Conservation (phyloP, 2,113 vertebrate genomes). For the Phodopus roborovskii region DNA sequence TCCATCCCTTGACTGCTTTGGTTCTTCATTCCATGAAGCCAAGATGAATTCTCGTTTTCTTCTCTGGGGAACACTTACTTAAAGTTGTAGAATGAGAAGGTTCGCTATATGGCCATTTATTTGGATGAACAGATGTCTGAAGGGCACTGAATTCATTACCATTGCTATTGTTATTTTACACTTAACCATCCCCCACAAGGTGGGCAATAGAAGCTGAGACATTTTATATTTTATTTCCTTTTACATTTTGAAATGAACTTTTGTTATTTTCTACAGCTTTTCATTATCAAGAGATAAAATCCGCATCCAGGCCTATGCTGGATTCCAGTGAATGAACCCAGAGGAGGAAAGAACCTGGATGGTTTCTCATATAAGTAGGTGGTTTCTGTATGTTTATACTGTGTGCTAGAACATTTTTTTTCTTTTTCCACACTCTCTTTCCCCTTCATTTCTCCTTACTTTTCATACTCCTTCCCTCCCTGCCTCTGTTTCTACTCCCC, state of each 20-base stretch:
- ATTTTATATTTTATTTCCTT: background rate
- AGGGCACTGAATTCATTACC: background rate
- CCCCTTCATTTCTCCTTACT: background rate
- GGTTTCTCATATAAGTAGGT: background rate
- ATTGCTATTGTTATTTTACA: background rate
- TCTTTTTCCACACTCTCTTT: background rate
- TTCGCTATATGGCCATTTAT: background rate
- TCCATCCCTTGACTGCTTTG: background rate
- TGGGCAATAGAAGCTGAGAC: background rate
- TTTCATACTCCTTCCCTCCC: background rate
- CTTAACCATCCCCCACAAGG: background rate
- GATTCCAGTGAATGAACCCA: accelerated
- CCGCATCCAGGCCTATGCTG: background rate
- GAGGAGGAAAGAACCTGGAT: background rate
- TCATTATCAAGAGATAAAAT: background rate
- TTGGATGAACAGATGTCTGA: background rate
- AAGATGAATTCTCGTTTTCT: background rate
- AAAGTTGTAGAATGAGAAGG: background rate
- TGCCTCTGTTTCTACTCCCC: no score
- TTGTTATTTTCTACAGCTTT: background rate
- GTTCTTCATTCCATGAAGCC: background rate
- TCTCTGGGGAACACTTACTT: background rate
- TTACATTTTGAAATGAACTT: background rate
- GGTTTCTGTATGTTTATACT: background rate
- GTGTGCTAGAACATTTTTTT: background rate